Percentiles rank a stretch among this genome's conserved stretches.
Evolutionary conservation across 2,113 vertebrate species (phyloP).

Genomic region (Polyodon spathula): DNA sequence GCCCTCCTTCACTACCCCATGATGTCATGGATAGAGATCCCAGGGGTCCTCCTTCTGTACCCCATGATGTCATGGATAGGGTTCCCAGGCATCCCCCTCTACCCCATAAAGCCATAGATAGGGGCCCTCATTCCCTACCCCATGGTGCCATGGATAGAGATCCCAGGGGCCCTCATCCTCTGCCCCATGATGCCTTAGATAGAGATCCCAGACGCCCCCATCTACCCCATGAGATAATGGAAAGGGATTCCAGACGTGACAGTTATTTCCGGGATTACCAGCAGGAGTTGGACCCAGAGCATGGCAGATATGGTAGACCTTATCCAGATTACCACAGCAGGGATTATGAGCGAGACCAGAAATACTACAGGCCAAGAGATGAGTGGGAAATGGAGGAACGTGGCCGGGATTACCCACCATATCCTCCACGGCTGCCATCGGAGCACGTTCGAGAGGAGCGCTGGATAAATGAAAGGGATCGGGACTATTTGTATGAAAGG

Average conservation of each 20-base stretch:
- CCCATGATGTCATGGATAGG: slow-evolving; percentile 56
- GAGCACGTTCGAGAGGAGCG: slow-evolving; percentile 71
- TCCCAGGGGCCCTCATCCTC: slow-evolving; percentile 55
- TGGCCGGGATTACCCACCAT: slow-evolving; percentile 68
- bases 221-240: slow-evolving; percentile 30
- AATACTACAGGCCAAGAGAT: slow-evolving; percentile 60
- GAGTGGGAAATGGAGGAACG: slow-evolving; percentile 66
- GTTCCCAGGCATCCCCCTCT: slow-evolving; percentile 45
- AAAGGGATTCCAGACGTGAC: slow-evolving; percentile 37
- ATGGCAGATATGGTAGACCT: slow-evolving; percentile 61
- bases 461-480: slow-evolving; percentile 72
- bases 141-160: slow-evolving; percentile 22
- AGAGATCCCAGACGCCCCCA: slow-evolving; percentile 45
- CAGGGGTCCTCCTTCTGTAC: slow-evolving; percentile 58
- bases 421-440: slow-evolving; percentile 58
- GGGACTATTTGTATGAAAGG: slow-evolving; percentile 68
- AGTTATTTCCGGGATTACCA: slow-evolving; percentile 30
- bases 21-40: slow-evolving; percentile 29
- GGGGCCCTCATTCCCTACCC: slow-evolving; percentile 8
- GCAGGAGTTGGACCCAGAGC: slow-evolving; percentile 54
- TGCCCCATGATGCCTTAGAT: slow-evolving; percentile 59
- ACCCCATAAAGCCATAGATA: slow-evolving; percentile 30
- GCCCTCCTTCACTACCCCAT: slow-evolving; percentile 34
- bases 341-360: slow-evolving; percentile 64
- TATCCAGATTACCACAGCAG: slow-evolving; percentile 55